phyloP scores from a whole-genome alignment of 2,113 vertebrate genomes.

The Dolichallabes microphthalmus region DNA sequence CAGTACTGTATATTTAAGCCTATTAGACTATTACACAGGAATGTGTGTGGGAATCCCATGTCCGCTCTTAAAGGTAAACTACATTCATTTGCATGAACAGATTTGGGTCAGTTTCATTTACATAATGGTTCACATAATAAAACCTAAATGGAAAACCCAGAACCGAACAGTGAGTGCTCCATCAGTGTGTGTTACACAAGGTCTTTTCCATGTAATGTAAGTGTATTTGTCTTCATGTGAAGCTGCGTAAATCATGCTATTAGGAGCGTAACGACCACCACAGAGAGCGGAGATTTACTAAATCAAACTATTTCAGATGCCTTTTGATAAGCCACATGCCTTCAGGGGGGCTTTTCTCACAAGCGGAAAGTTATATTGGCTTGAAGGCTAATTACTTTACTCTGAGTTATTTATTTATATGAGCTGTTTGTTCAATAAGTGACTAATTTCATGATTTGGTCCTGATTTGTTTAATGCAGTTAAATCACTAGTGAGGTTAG shows the following conservation, averaged over 20 bases:
- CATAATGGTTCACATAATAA: conserved; percentile 72
- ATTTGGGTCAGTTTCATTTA: conserved; percentile 74
- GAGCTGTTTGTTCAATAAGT: conserved; percentile 28
- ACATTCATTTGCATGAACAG: conserved; percentile 73
- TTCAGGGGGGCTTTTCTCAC: conserved; percentile 9
- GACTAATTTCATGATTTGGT: conserved; percentile 26
- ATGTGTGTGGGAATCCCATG: conserved; percentile 52
- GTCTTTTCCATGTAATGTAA: conserved; percentile 60
- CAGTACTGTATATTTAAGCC: conserved; percentile 64
- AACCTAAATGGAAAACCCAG: conserved; percentile 59
- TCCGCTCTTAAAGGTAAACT: conserved; percentile 72
- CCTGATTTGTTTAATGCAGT: conserved; percentile 21
- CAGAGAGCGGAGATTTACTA: conserved; percentile 30
- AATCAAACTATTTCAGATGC: conserved; percentile 22
- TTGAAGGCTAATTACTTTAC: conserved; percentile 30
- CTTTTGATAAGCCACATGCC: conserved; percentile 9
- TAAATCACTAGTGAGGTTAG: conserved; percentile 32
- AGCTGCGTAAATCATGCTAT: conserved; percentile 46
- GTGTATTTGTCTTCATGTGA: conserved; percentile 58
- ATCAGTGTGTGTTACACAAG: conserved; percentile 63
- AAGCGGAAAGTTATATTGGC: conserved; percentile 15
- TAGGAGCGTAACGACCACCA: conserved; percentile 41
- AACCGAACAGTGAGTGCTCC: conserved; percentile 66
- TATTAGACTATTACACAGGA: conserved; percentile 61
- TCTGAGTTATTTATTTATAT: conserved; percentile 21